phyloP scores from a whole-genome alignment of 2,113 vertebrate species.

The Epinephelus moara region DNA sequence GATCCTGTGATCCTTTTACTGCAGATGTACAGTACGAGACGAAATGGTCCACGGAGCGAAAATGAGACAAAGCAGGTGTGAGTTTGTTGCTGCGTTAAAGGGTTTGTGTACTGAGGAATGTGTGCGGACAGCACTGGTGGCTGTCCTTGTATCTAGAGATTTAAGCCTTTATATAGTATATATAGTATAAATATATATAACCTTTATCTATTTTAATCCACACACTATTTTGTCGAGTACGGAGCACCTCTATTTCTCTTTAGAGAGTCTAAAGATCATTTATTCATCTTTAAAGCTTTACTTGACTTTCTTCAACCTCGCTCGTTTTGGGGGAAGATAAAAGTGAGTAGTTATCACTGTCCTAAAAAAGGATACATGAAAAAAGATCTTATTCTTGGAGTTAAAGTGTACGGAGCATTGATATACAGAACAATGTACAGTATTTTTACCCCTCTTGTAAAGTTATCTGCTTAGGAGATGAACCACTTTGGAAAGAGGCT shows the following conservation, averaged over 20 bases:
- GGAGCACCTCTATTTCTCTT: slow-evolving; percentile 68
- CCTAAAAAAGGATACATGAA: slow-evolving; percentile 22
- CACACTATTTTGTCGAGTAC: slow-evolving; percentile 74
- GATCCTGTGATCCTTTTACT: slow-evolving; percentile 40
- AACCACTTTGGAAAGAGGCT: slow-evolving; percentile 73
- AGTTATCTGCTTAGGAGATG: slow-evolving; percentile 52
- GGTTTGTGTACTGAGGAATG: slow-evolving; percentile 71
- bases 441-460: slow-evolving; percentile 70
- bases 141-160: slow-evolving; percentile 73
- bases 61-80: slow-evolving; percentile 60
- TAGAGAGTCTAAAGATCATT: slow-evolving; percentile 52
- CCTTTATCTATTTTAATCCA: slow-evolving; percentile 76
- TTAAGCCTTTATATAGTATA: slow-evolving; percentile 76
- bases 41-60: slow-evolving; percentile 41
- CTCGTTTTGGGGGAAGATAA: slow-evolving; percentile 39
- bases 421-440: slow-evolving; percentile 65
- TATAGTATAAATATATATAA: slow-evolving; percentile 68
- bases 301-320: slow-evolving; percentile 56
- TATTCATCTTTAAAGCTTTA: slow-evolving; percentile 61
- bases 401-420: slow-evolving; percentile 1
- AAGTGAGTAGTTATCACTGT: slow-evolving; percentile 58
- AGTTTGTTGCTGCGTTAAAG: slow-evolving; percentile 61
- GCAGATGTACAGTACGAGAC: slow-evolving; percentile 34
- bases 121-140: slow-evolving; percentile 80
- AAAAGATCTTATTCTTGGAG: slow-evolving; percentile 9